Base-by-base conservation (phyloP, 1,140 invertebrate species). In the Leptinotarsa undecemlineata region DNA sequence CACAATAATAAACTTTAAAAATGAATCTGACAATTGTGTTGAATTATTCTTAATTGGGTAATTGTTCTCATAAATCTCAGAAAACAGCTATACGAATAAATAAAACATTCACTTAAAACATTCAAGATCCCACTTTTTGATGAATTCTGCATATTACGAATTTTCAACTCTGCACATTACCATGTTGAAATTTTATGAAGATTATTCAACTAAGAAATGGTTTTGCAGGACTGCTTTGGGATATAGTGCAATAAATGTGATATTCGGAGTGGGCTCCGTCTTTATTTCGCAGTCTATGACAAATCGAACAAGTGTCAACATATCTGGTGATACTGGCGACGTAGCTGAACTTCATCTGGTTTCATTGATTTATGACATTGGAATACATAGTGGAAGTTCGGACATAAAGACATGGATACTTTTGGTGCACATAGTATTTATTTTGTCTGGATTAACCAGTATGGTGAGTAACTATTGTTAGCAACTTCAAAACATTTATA, bases 381-480 rank as follows among this genome's bases (percentile, higher is more conserved):
- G 83, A n/a, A 70, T 84, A 3, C 63, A 76, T 33, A 78, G 77
- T 57, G 81, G 83, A 57, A 79, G 78, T n/a, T 77, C 75, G 6
- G 73, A 83, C 66, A 72, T 81, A 3, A 82, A 81, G 72, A 73
- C 85, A 33, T 87, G 86, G 85, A 83, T 86, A 11, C 79, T 85
- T 26, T 71, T 87, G 11, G 81, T 84, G 6, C 88, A 86, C 77
- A 73, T 84, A 4, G 66, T 85, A 0, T 80, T 88, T 13, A 74
- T 88, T 20, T 84, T 86, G 42, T 82, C 87, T 60, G 87, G 87
- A 48, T 85, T 89, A 72, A 82, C 84, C 23, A 88, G 86, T 78
- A 86, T 87, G 86, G 88, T 88, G 83, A 83, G 80, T 80, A 73
- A 61, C 5, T n/a, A 13, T 71, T 21, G 67, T 71, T 14, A 47